Evolutionary conservation across 2,888 invertebrate genomes (phyloP).

Genomic region (Julus scandinavius): DNA sequence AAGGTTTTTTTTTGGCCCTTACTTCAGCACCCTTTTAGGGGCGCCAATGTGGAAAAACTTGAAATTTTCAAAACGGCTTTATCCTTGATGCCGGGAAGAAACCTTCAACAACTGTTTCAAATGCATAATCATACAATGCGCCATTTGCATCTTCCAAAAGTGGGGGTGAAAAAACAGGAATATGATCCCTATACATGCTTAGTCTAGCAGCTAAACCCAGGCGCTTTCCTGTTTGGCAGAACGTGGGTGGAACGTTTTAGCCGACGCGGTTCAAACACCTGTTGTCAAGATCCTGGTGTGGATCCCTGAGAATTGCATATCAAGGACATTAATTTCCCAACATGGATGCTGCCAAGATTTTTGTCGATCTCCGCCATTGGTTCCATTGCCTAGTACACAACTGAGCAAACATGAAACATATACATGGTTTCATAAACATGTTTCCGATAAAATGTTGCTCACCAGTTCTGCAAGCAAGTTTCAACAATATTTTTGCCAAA

Average conservation of each 20-base stretch:
- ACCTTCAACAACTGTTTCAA: background rate
- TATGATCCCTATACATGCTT: background rate
- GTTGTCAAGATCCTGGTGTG: background rate
- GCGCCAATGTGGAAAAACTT: too few species aligned
- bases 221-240: constrained; percentile 1
- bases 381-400: too few species aligned
- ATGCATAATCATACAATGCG: background rate
- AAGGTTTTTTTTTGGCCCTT: background rate
- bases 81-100: background rate
- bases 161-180: background rate
- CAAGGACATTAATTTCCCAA: background rate
- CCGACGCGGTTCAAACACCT: background rate
- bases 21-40: background rate
- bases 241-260: background rate
- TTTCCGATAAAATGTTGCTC: too few species aligned
- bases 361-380: background rate
- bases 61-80: background rate
- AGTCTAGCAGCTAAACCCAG: background rate
- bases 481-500: too few species aligned
- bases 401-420: too few species aligned
- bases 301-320: background rate
- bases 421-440: too few species aligned
- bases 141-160: background rate
- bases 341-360: background rate
- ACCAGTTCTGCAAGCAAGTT: too few species aligned